Evolutionary conservation across 2,797 vertebrate genomes (phyloP).

Genomic region (Falco berigora): DNA sequence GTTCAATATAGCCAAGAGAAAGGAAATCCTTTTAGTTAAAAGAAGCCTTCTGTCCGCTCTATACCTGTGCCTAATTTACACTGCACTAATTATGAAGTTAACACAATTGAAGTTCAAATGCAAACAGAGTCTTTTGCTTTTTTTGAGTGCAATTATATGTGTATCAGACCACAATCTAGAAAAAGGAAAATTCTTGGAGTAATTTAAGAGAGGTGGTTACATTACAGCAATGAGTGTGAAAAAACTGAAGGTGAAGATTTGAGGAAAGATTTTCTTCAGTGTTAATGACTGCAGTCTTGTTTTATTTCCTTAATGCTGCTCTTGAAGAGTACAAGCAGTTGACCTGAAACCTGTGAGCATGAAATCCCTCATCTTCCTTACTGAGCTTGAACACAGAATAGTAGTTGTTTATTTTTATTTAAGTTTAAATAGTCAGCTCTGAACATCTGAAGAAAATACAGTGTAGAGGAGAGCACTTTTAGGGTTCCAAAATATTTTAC

Average conservation of each 20-base stretch:
- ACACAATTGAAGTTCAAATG: constrained; percentile 8
- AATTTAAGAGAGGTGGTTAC: neutral
- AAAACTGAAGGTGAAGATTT: rapidly evolving
- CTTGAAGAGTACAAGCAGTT: neutral
- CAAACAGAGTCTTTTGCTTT: neutral
- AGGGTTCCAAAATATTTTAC: neutral
- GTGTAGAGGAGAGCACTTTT: neutral
- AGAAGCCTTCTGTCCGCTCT: neutral
- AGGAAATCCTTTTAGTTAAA: neutral
- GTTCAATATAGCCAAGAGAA: neutral
- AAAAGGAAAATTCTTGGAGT: neutral
- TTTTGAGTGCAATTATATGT: neutral
- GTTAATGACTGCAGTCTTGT: neutral
- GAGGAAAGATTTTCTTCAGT: neutral
- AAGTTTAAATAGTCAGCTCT: neutral
- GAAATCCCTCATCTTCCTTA: neutral
- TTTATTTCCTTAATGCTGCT: neutral
- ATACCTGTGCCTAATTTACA: neutral
- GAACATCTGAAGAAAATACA: neutral
- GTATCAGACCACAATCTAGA: neutral
- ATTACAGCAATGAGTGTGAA: neutral
- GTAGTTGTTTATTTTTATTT: neutral
- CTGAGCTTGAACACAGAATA: neutral
- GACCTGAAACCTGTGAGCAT: neutral
- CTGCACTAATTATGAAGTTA: neutral